Conservation (phyloP, 1,140 invertebrate species). For the Aporrectodea caliginosa region DNA sequence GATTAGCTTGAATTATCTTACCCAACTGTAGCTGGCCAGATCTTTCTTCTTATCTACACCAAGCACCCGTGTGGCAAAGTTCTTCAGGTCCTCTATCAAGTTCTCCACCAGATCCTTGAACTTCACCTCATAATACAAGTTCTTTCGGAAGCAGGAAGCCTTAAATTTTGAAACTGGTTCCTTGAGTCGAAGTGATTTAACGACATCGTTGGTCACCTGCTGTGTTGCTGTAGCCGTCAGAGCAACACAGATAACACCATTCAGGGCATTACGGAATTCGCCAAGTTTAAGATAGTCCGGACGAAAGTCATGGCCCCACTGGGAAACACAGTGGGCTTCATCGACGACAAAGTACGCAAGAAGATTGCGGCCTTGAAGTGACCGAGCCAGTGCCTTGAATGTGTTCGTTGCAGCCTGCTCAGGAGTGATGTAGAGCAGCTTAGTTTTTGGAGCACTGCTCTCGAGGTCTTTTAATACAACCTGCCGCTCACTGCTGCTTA, state of each 20-base stretch:
- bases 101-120: constrained; percentile 76
- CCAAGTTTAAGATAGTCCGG: constrained; percentile 89
- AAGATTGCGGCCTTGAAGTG: constrained; percentile 58
- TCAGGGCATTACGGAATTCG: constrained; percentile 68
- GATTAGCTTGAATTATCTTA: too few relatives aligned
- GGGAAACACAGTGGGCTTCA: constrained; percentile 95
- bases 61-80: constrained; percentile 62
- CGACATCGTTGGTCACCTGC: constrained; percentile 62
- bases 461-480: constrained; percentile 61
- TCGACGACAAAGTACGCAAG: constrained; percentile 77
- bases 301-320: constrained; percentile 97
- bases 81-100: constrained; percentile 70
- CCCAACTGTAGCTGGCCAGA: constrained; percentile 16
- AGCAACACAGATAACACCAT: constrained; percentile 60
- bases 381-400: constrained; percentile 60
- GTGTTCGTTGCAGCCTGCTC: constrained; percentile 77
- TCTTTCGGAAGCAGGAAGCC: constrained; percentile 64
- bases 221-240: constrained; percentile 84
- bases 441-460: constrained; percentile 66
- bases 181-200: constrained; percentile 59
- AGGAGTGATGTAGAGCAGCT: constrained; percentile 85
- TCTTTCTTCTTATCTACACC: constrained; percentile 34
- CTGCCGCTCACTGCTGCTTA: constrained; percentile 68
- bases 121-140: constrained; percentile 69
- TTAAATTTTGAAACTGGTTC: constrained; percentile 62